Base-by-base conservation (phyloP, 2,797 vertebrate genomes). In the Melanotaenia nigrans region DNA sequence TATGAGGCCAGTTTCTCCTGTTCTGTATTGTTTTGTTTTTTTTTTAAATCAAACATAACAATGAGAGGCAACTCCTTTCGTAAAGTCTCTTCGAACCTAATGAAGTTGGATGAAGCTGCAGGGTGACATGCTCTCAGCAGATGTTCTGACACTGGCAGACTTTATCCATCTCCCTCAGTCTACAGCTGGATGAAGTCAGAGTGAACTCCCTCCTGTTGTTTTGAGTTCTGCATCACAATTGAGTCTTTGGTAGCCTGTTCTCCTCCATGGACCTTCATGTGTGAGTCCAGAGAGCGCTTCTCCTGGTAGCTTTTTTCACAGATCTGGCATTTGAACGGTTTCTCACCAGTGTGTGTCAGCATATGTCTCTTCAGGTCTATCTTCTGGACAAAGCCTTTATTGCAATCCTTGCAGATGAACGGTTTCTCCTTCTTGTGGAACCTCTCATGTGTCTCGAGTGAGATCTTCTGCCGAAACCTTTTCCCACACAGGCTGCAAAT, bases 401-500 rank as follows among this genome's bases (percentile, higher is more conserved):
- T 75, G 78, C 92, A 93, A 6, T 82, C 64, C 36, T 73, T 79
- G 68, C 92, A 93, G 65, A 72, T 28, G 28, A 85, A 90, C 0
- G 72, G 68, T 22, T 87, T 89, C 61, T 93, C 92, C 45, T 91
- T 89, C 69, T 89, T 91, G 87, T 93, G 92, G 72, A 93, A 91
- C 9, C 89, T 54, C 78, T 91, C 89, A 2, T 93, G 92, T 0
- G 87, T 93, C 78, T 93, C 91, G 62, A 93, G 77, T 0, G 90
- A 89, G 49, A 90, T 88, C 71, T 90, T 92, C 76, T 92, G 90
- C n/a, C 90, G 87, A 25, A 92, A 93, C 14, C 47, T 68, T 55
- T 93, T 93, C 16, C 91, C 91, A 0, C 92, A 93, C 35, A 92
- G 87, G 80, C 89, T 87, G 81, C 92, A 93, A 60, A 89, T 82